These are phyloP conservation scores for Escarpia spicata DNA, from an alignment of 2,888 invertebrate genomes.

Conservation along the genomic window DNA sequence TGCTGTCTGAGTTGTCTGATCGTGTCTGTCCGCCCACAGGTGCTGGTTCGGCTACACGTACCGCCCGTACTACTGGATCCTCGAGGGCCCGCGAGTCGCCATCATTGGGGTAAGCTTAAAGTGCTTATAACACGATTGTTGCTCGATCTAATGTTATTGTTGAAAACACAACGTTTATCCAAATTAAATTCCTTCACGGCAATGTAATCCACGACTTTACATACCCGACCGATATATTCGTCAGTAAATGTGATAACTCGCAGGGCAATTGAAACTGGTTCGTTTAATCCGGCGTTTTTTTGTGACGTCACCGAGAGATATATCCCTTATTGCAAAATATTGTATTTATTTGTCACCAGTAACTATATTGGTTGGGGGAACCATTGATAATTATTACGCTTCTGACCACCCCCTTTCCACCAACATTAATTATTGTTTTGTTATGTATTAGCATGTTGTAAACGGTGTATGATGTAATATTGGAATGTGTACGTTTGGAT, in stretches of 20 bases:
- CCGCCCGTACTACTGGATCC: slow-evolving; percentile 84
- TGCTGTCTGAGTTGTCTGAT: neutral
- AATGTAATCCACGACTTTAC: slow-evolving; percentile 20
- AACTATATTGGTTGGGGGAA: too few relatives aligned
- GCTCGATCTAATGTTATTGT: slow-evolving; percentile 52
- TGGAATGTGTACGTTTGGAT: too few relatives aligned
- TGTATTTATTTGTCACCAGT: too few relatives aligned
- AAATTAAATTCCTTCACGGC: neutral
- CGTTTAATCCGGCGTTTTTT: too few relatives aligned
- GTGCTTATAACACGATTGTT: slow-evolving; percentile 60
- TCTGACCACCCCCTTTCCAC: too few relatives aligned
- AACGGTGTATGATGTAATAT: too few relatives aligned
- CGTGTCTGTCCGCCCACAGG: slow-evolving; percentile 40
- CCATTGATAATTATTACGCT: too few relatives aligned
- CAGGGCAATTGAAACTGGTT: too few relatives aligned
- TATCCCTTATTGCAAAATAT: too few relatives aligned
- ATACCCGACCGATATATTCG: neutral
- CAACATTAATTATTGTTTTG: too few relatives aligned
- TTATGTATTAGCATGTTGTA: too few relatives aligned
- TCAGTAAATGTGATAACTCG: neutral
- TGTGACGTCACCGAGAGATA: too few relatives aligned
- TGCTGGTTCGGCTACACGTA: slow-evolving; percentile 87
- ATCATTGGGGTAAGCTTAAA: slow-evolving; percentile 77
- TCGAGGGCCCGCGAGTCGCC: slow-evolving; percentile 85
- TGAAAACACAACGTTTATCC: neutral